Base-by-base conservation (phyloP, 2,888 invertebrate genomes). In the Melanotus villosus region DNA sequence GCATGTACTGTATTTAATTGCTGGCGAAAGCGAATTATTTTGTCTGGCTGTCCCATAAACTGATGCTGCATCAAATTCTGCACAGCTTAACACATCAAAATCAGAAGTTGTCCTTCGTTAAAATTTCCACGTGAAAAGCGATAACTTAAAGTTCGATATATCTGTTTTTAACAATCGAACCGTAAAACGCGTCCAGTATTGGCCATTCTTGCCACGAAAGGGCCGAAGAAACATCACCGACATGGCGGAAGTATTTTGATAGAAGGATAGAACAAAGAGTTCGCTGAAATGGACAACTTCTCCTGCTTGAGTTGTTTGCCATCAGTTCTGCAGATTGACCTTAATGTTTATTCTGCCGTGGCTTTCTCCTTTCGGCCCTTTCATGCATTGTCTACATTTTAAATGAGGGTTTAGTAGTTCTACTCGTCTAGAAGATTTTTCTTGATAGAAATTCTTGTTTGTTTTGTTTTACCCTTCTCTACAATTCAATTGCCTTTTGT, bases 211-310 rank as follows among this genome's bases (percentile, higher is more conserved):
- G 26, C 62, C 63, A 50, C 62, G 62, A 68, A 63, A 68, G 62
- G 57, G 34, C 32, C 52, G 59, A 64, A 26, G 54, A 62, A 68
- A 26, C 45, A 36, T 52, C 68, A n/a, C 41, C 56, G 52, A 64
- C 68, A 59, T 64, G 63, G 59, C 68, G 68, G 68, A 68, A 68
- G 63, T 64, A 64, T 68, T 68, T 68, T 68, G 68, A 68, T 58
- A 64, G 64, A 68, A 64, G 56, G 64, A 38, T 64, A 64, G 68
- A 68, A 68, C 68, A 68, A 68, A 68, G 68, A 59, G 68, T 57
- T 50, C 62, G 57, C 50, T 68, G 52, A 68, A 68, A 68, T 68
- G 68, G 63, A 54, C 58, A 68, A 68, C 68, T 68, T 68, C 63
- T 68, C 64, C 36, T 68, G 68, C 68, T 68, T 26, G 64, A 68